A percentile compares a stretch with the other conserved stretches of the same genome.
Evolutionary conservation across 2,113 vertebrate species (phyloP).

Genomic region (Desmodus rotundus): DNA sequence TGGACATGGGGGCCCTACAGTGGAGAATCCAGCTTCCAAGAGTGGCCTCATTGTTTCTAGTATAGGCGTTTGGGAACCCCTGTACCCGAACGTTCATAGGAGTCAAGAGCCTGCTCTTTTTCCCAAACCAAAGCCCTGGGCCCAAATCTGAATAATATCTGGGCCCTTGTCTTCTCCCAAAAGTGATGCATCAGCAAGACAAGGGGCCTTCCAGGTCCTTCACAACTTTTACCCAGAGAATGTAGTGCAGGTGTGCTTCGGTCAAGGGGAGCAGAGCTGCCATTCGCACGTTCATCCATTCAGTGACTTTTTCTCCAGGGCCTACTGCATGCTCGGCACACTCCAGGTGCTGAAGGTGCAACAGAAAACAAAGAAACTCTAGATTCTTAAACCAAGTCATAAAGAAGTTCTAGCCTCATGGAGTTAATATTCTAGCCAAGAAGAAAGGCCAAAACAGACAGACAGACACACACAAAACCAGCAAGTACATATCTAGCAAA

Average conservation of each 20-base stretch:
- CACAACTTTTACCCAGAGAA: neutral
- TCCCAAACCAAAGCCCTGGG: neutral
- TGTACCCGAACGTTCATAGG: neutral
- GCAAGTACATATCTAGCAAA: neutral
- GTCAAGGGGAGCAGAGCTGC: neutral
- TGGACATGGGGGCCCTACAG: neutral
- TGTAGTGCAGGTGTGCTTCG: neutral
- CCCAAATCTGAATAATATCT: neutral
- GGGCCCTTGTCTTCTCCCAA: neutral
- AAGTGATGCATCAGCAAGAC: neutral
- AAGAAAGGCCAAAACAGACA: neutral
- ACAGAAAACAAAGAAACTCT: neutral
- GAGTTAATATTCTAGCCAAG: neutral
- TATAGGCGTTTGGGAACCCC: no score
- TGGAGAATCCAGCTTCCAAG: neutral
- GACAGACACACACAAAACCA: neutral
- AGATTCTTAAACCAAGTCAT: neutral
- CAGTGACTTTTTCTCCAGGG: neutral
- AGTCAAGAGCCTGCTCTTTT: neutral
- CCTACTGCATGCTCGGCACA: neutral
- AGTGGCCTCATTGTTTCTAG: neutral
- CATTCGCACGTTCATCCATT: neutral
- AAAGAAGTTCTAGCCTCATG: neutral
- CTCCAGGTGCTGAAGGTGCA: neutral
- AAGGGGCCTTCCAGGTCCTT: neutral